Percentiles rank a stretch among this genome's conserved stretches.
Evolutionary conservation across 2,113 vertebrate species (phyloP).

Genomic region (Hylia prasina): DNA sequence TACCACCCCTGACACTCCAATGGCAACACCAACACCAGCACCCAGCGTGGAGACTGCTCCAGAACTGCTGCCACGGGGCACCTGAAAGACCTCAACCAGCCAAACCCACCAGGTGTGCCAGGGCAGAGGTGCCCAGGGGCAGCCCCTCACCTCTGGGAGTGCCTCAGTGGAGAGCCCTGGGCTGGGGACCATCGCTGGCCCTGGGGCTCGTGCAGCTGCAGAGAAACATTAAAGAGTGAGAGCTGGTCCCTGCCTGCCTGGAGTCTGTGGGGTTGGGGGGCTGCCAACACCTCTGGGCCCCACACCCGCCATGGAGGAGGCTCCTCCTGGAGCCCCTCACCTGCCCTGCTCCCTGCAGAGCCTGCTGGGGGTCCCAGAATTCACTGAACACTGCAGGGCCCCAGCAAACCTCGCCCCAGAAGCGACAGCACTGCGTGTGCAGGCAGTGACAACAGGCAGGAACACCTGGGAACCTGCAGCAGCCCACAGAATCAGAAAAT

Average conservation of each 20-base stretch:
- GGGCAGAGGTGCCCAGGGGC: not conserved
- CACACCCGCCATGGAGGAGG: accelerated
- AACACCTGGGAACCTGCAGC: not conserved
- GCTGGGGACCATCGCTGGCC: not conserved
- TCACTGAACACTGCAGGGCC: accelerated
- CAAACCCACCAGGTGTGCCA: accelerated
- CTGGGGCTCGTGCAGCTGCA: not conserved
- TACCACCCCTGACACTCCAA: not conserved
- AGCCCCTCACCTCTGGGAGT: not conserved
- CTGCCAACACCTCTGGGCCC: not conserved
- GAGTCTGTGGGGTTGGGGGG: not conserved
- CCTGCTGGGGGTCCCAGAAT: not conserved
- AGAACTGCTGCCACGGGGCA: accelerated
- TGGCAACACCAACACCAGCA: not conserved
- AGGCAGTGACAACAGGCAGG: not conserved
- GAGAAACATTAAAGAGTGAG: not conserved
- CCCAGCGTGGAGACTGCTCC: not conserved
- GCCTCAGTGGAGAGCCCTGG: accelerated
- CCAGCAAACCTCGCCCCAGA: accelerated
- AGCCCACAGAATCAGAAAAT: accelerated
- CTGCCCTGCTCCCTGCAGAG: not conserved
- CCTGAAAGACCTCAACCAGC: not conserved
- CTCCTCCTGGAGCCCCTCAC: not conserved
- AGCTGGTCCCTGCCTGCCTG: not conserved
- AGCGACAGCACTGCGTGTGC: accelerated